Conservation (phyloP, 2,113 vertebrate species). For the Zosterops hypoxanthus region DNA sequence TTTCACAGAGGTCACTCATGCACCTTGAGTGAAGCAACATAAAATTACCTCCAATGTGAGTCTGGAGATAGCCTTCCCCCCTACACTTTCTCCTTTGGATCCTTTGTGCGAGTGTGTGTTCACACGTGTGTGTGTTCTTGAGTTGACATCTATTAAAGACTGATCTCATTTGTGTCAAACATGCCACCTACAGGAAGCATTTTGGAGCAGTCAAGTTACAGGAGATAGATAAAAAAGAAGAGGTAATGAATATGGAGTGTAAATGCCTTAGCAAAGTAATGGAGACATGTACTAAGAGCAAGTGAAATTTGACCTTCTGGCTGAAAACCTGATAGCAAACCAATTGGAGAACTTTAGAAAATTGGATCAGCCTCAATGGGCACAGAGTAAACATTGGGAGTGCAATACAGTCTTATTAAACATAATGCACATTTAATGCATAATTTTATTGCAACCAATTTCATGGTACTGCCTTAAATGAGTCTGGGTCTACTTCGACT, state of each 20-base stretch:
- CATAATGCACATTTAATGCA: slow-evolving; percentile 86
- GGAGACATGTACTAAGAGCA: slow-evolving; percentile 79
- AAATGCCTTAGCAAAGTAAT: slow-evolving; percentile 80
- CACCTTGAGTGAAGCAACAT: slow-evolving; percentile 70
- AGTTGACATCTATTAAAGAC: slow-evolving; percentile 71
- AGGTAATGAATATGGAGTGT: slow-evolving; percentile 78
- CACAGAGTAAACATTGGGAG: slow-evolving; percentile 84
- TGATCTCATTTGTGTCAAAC: slow-evolving; percentile 75
- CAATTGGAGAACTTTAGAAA: slow-evolving; percentile 84
- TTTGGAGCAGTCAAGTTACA: slow-evolving; percentile 71
- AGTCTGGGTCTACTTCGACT: slow-evolving; percentile 73
- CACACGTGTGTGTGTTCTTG: slow-evolving; percentile 10
- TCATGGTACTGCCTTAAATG: slow-evolving; percentile 83
- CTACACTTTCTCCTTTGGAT: background rate
- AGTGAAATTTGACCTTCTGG: slow-evolving; percentile 85
- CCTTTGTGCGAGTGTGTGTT: background rate
- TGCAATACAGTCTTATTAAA: slow-evolving; percentile 84
- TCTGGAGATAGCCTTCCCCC: slow-evolving; percentile 58
- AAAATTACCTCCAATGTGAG: slow-evolving; percentile 67
- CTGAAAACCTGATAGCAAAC: slow-evolving; percentile 76
- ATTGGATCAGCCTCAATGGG: slow-evolving; percentile 81
- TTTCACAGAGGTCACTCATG: slow-evolving; percentile 72
- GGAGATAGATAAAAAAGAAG: slow-evolving; percentile 62
- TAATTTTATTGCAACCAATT: slow-evolving; percentile 87
- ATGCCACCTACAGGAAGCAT: slow-evolving; percentile 74